These are phyloP conservation scores for Himalopsyche tibetana DNA, from an alignment of 2,888 invertebrate species.

Conservation along the genomic window DNA sequence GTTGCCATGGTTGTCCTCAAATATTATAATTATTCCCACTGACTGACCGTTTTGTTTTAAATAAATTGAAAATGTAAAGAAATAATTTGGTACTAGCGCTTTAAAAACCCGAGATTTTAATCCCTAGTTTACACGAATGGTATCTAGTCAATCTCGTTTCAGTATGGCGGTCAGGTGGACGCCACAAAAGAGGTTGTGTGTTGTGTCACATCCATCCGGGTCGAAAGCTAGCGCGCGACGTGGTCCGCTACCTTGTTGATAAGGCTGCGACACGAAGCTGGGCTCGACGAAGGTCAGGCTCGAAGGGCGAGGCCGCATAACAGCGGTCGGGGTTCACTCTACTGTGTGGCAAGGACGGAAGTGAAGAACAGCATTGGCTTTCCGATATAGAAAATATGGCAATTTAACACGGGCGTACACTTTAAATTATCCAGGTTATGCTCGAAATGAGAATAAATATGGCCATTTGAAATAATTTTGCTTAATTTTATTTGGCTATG, in stretches of 20 bases:
- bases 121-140: too few relatives aligned
- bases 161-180: background rate
- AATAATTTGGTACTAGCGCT: background rate
- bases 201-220: constrained; percentile 24
- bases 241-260: background rate
- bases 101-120: too few relatives aligned
- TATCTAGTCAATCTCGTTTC: background rate
- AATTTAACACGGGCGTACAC: too few relatives aligned
- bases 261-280: constrained; percentile 16
- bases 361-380: background rate
- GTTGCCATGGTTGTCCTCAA: too few relatives aligned
- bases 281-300: constrained; percentile 16
- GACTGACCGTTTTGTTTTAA: too few relatives aligned
- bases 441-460: too few relatives aligned
- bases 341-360: background rate
- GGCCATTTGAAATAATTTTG: too few relatives aligned
- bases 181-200: background rate
- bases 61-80: background rate
- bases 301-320: constrained; percentile 25
- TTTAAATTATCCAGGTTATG: too few relatives aligned
- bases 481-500: too few relatives aligned
- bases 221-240: constrained; percentile 16
- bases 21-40: too few relatives aligned
- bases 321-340: constrained; percentile 7
- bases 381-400: too few relatives aligned